Percentiles rank a stretch among this genome's conserved stretches.
These are phyloP conservation scores for Therioaphis trifolii DNA, from an alignment of 2,888 invertebrate genomes.

Conservation along the genomic window DNA sequence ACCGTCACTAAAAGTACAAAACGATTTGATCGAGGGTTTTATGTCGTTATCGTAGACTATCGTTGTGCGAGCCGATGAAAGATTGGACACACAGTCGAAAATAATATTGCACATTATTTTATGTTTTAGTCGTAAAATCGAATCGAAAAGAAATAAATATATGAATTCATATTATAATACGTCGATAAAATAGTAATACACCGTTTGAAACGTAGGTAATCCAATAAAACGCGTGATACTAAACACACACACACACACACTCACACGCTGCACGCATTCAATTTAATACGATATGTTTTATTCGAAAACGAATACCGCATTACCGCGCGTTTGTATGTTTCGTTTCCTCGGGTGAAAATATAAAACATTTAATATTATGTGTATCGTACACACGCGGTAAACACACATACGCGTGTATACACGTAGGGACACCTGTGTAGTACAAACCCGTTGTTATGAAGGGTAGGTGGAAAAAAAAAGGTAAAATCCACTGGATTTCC, in stretches of 20 bases:
- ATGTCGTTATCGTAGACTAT: too few relatives aligned
- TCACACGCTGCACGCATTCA: background rate
- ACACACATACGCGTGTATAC: too few relatives aligned
- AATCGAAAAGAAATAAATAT: too few relatives aligned
- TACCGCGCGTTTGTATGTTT: background rate
- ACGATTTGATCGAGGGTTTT: too few relatives aligned
- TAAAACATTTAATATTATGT: background rate
- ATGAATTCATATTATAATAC: too few relatives aligned
- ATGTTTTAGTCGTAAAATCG: background rate
- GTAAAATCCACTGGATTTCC: background rate
- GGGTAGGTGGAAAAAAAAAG: background rate
- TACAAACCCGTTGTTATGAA: too few relatives aligned
- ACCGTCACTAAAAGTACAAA: too few relatives aligned
- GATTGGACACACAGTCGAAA: background rate
- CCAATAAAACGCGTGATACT: slow-evolving; percentile 8
- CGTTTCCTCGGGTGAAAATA: background rate
- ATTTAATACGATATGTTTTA: slow-evolving; percentile 26
- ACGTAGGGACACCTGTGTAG: too few relatives aligned
- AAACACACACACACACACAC: too few relatives aligned
- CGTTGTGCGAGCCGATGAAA: background rate
- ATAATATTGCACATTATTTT: background rate
- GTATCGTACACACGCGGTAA: too few relatives aligned
- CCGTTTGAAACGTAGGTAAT: background rate
- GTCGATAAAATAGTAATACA: background rate
- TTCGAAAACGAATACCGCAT: slow-evolving; percentile 12